Evolutionary conservation across 2,113 vertebrate species (phyloP), one percentile per base, ranked within the genome.

Genomic region (Phyllopteryx taeniolatus): DNA sequence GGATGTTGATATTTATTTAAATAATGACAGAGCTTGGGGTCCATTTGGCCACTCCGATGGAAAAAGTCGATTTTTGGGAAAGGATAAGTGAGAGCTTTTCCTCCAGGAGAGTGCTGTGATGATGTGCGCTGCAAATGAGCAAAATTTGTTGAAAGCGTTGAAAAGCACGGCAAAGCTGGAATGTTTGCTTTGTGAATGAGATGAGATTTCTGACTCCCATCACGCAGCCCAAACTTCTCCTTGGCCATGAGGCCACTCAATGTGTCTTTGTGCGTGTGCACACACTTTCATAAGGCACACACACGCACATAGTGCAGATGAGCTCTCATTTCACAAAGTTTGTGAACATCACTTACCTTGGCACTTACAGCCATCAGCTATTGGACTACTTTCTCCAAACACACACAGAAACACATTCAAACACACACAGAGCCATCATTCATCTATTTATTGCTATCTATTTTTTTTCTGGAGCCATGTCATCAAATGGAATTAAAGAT

Each of bases 151-250:
- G 73, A 83, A 83, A 81, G 80, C 83, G 86, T 80, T 84, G 83
- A 89, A 87, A 86, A 87, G 84, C 56, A 0, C 68, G 73, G 75
- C 74, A 76, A 77, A 85, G 72, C 46, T 75, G 77, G 79, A 86
- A 89, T 83, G 85, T 84, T 90, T 88, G 75, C 72, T 87, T 88
- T 84, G 75, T 85, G 80, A 85, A 87, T 82, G 68, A 81, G 84
- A 86, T 80, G 82, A 85, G 79, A 83, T 85, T 74, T 81, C 76
- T 80, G 83, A 83, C 73, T 86, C 76, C 72, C 83, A 72, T 84
- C 74, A 61, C 19, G 77, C 78, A 87, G 80, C 72, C 67, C 64
- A 74, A 81, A 76, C 56, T 39, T 83, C 77, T 85, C 65, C 1
- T 35, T 75, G 78, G 70, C 74, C 74, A 61, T 67, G 14, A 51